Evolutionary conservation across 1,140 invertebrate species (phyloP).

Genomic region (Lasaia peninsularis): DNA sequence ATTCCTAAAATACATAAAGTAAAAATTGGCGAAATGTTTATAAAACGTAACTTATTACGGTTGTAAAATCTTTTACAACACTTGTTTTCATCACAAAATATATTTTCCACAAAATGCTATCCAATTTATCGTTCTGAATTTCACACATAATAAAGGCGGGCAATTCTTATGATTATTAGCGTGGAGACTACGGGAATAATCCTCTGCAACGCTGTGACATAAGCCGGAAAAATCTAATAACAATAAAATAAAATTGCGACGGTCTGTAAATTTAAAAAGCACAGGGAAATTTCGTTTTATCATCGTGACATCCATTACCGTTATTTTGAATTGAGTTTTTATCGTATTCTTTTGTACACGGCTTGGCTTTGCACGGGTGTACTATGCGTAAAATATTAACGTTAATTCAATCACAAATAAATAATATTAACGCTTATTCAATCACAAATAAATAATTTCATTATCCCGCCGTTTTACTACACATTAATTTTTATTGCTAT

Average conservation of each 20-base stretch:
- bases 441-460: no score
- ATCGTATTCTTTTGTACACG: constrained; percentile 16
- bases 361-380: no score
- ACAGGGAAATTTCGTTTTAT: constrained; percentile 71
- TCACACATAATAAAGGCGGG: constrained; percentile 73
- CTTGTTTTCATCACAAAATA: constrained; percentile 4
- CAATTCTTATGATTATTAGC: constrained; percentile 76
- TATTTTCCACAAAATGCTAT: constrained; percentile 23
- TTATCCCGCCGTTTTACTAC: no score
- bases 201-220: constrained; percentile 69
- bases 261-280: constrained; percentile 73
- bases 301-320: constrained; percentile 67
- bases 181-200: constrained; percentile 70
- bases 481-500: no score
- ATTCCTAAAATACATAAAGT: background rate
- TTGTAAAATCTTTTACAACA: background rate
- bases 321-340: constrained; percentile 68
- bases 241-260: constrained; percentile 76
- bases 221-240: constrained; percentile 76
- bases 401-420: no score
- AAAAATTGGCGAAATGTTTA: background rate
- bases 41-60: background rate
- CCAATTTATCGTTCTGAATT: constrained; percentile 67
- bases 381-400: no score
- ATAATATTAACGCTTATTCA: no score